Conservation (phyloP, 2,888 invertebrate genomes). For the Papilio gigon region DNA sequence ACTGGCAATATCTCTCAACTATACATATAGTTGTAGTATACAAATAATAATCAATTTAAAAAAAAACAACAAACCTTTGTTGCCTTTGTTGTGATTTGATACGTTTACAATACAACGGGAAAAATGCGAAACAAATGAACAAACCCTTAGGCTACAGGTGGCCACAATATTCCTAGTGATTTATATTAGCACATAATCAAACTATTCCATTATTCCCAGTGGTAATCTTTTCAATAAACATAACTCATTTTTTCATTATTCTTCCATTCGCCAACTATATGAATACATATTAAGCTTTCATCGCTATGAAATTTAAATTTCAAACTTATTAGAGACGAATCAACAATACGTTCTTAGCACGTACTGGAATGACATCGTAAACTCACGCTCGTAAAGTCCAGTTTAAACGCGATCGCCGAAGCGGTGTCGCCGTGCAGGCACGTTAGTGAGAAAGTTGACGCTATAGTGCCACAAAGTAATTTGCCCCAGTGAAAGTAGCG, state of each 20-base stretch:
- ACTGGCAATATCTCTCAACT: no score
- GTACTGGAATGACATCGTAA: slow-evolving; percentile 12
- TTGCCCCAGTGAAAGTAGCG: neutral
- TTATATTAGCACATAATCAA: neutral
- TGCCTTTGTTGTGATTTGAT: no score
- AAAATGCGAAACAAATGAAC: no score
- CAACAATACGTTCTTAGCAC: slow-evolving; percentile 3
- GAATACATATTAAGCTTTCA: neutral
- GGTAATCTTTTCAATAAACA: neutral
- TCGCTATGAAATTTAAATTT: neutral
- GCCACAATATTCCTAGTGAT: no score
- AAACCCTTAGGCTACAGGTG: no score
- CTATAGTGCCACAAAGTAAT: neutral
- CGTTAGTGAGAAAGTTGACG: neutral
- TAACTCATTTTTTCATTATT: neutral
- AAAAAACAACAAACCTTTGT: no score
- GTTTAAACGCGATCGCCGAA: slow-evolving; percentile 16
- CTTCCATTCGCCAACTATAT: slow-evolving; percentile 1
- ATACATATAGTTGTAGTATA: no score
- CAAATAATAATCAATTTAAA: no score
- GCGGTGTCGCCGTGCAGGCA: slow-evolving; percentile 15
- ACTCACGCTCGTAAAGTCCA: slow-evolving; percentile 11
- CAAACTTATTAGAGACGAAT: slow-evolving; percentile 4
- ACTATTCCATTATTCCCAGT: neutral
- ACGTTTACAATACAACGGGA: no score